Base-by-base conservation (phyloP, 2,113 vertebrate genomes). In the Polyodon spathula region DNA sequence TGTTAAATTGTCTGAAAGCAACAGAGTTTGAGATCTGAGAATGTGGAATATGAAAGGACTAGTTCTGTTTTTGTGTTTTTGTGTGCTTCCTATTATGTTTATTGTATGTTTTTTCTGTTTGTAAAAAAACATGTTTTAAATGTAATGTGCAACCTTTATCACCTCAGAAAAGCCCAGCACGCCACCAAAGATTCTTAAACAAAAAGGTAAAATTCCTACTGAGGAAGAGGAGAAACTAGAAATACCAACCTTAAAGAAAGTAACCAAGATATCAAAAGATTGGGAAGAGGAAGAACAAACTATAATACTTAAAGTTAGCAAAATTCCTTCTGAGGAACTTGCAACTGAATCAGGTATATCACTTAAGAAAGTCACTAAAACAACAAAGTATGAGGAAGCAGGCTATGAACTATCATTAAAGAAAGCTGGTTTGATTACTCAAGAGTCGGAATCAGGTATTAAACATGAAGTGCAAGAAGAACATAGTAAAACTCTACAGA, bases 111-210 rank as follows among this genome's bases (percentile, higher is more conserved):
- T 65, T 64, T 63, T 76, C 48, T 66, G 58, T 66, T 63, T 76
- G 51, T 61, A 38, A 46, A 63, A 56, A 68, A 12, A 69, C 59
- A 74, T n/a, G n/a, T 52, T 84, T 56, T 79, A 61, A 78, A 71
- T 84, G 74, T 74, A 78, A 75, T 78, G 44, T 81, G 65, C 80
- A 83, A 85, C 71, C 63, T 87, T 85, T 88, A 72, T 83, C 81
- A 72, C 68, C 78, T 78, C 75, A 82, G 81, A 86, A 82, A 86
- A 81, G 46, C 65, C 69, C 69, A 82, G 66, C 67, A 69, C 71
- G 75, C 70, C 55, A 62, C 48, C 76, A 48, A n/a, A 74, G 72
- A 56, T 70, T 81, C 63, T 78, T 85, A 87, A 83, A 68, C 74
- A 66, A 61, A 89, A 84, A 79, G 75, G 38, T 78, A 85, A 78